Base-by-base conservation (phyloP, 2,797 vertebrate species). In the Sardinella longiceps region DNA sequence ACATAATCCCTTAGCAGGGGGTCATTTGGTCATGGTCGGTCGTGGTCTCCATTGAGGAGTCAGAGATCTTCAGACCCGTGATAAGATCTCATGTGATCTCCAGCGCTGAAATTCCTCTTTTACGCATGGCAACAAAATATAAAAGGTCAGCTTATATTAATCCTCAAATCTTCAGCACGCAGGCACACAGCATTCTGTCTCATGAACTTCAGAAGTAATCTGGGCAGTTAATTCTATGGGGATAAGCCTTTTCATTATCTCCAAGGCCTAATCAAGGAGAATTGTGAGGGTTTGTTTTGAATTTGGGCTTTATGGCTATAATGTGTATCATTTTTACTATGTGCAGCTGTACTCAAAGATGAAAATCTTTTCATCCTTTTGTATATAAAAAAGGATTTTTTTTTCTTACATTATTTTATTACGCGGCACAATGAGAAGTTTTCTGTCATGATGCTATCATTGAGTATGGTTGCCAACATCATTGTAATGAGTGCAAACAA, bases 71-170 rank as follows among this genome's bases (percentile, higher is more conserved):
- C 91, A 18, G 88, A 85, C 85, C 91, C 93, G 91, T 94, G 93
- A 94, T 93, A 95, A 94, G 91, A 92, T 92, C 91, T 94, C 91
- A 93, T 93, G 91, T 94, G 93, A 95, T 93, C 92, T 94, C 89
- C 89, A 89, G 91, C 88, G 91, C 91, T 94, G 93, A 94, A 94
- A 93, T 93, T 94, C 92, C 93, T 95, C 92, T 94, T 95, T 95
- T 94, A 93, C 94, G 93, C 93, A 93, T 93, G 91, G 91, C 89
- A 91, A 91, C 90, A 93, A 93, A 94, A 87, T 94, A 93, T 94
- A 92, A 94, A 95, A 94, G 95, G 94, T 95, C 92, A 94, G 87
- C 84, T 95, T 94, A 94, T 94, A 93, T 94, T 95, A 95, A 95
- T 95, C 95, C 95, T 94, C 91, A 94, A 95, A 95, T 95, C 94